These are phyloP conservation scores for Eidolon dupreanum DNA, from an alignment of 2,797 vertebrate species.

Conservation along the genomic window DNA sequence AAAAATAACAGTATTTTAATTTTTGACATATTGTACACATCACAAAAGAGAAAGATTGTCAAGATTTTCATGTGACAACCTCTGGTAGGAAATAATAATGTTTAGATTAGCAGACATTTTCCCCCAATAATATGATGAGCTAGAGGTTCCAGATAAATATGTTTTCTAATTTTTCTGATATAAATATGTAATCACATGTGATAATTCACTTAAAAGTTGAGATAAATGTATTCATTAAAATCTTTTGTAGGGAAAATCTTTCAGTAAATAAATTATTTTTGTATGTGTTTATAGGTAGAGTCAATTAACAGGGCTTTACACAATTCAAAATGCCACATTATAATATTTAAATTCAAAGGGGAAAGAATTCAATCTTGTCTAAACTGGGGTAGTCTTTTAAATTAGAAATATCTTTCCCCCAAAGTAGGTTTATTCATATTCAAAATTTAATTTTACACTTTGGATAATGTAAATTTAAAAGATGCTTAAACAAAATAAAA, in stretches of 20 bases:
- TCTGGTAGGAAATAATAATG: not conserved
- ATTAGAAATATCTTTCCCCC: not conserved
- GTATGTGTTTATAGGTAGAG: not conserved
- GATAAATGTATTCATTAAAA: not conserved
- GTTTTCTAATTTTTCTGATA: not conserved
- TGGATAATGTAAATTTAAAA: constrained; percentile 4
- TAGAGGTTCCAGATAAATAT: not conserved
- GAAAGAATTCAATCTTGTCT: not conserved
- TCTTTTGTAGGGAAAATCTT: not conserved
- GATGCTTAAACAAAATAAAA: not conserved
- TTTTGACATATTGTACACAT: not conserved
- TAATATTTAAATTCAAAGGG: not conserved
- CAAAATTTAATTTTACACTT: not conserved
- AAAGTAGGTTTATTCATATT: not conserved
- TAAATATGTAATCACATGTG: not conserved
- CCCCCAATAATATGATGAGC: not conserved
- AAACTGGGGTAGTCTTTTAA: not conserved
- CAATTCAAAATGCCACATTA: not conserved
- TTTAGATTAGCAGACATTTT: not conserved
- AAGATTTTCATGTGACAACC: not conserved
- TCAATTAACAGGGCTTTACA: not conserved
- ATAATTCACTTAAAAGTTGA: not conserved
- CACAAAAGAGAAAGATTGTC: not conserved
- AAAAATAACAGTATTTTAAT: not conserved
- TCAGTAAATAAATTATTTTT: not conserved